Base-by-base conservation (phyloP, 2,113 vertebrate genomes). In the Hylia prasina region DNA sequence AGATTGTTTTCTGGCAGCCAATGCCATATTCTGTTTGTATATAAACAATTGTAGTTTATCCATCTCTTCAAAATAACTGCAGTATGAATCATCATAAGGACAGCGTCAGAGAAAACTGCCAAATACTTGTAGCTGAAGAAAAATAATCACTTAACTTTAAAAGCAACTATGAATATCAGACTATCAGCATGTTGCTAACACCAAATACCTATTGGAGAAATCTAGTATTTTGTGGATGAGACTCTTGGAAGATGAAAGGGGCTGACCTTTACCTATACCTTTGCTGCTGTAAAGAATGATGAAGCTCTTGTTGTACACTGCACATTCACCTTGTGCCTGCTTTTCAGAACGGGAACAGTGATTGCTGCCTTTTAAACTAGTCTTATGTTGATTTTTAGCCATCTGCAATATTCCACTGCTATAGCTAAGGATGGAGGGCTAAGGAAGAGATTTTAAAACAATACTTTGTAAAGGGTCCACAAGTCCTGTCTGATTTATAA, bases 11-110 rank as follows among this genome's bases (percentile, higher is more conserved):
- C 85, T 81, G 70, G 91, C 85, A 95, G 82, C 79, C 75, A 95
- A 77, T 89, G 48, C 48, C 82, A 90, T 60, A 92, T 87, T 97
- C 86, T 87, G 56, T 97, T 95, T 95, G 82, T 54, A 83, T 57
- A 79, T 83, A 96, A 97, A 95, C 89, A 96, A 91, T 8, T 79
- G 56, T 73, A 94, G 72, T 90, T 85, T 89, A 93, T 82, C 94
- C 15, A 35, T 69, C 72, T 90, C 85, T 96, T 68, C 71, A 82
- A 90, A 95, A 86, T 87, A 93, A 92, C 60, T 94, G 76, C 61
- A 77, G 54, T 65, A 83, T 90, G 72, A 96, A 90, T 95, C 82
- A 82, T 91, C 48, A 22, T 68, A 83, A 79, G 89, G 83, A 93
- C 57, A 90, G 77, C 6, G 76, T 53, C 45, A 75, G 45, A 82